Base-by-base conservation (phyloP, 2,888 invertebrate genomes). In the Lasius platythorax region DNA sequence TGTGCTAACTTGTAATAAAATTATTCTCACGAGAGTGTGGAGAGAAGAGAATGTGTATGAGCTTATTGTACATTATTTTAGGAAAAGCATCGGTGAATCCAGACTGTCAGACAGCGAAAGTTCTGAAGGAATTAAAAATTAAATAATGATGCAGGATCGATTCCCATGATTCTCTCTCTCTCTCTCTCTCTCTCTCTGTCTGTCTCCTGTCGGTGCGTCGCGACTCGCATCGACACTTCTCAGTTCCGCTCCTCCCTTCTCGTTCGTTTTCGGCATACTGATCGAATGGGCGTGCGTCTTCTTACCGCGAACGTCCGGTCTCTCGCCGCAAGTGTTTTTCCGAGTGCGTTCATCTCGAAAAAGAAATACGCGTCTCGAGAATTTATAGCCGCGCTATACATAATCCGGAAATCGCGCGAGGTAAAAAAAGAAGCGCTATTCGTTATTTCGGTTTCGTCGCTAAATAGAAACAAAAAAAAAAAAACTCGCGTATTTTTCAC, bases 221-320 rank as follows among this genome's bases (percentile, higher is more conserved):
- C 66, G 37, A 56, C n/a, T 68, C 58, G 8, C 73, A 23, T 15
- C 53, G 23, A 72, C 53, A 37, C 61, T 61, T 46, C 61, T 72
- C 46, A 63, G 61, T 73, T 81, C 72, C 33, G 72, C 33, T 79
- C 79, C 61, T 68, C 53, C 53, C 78, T n/a, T 23, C 30, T 81
- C 79, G 72, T 81, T 81, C 73, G 73, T 50, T 73, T 81, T 72
- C 73, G 73, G 79, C 73, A 81, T 81, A 72, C 79, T 81, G 61
- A 81, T 81, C 79, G 73, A 81, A 72, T 46, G 37, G 58, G 53
- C 76, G 68, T 67, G 53, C 56, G 68, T 68, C 53, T 68, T 23
- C 56, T 78, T 40, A 37, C 37, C 50, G 33, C 12, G 53, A 23
- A 1, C 53, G 67, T 67, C 37, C 33, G 15, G 46, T 37, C 23